Percentiles rank a stretch among this genome's conserved stretches.
Conservation (phyloP, 2,888 invertebrate species). For the Tetranychus piercei region DNA sequence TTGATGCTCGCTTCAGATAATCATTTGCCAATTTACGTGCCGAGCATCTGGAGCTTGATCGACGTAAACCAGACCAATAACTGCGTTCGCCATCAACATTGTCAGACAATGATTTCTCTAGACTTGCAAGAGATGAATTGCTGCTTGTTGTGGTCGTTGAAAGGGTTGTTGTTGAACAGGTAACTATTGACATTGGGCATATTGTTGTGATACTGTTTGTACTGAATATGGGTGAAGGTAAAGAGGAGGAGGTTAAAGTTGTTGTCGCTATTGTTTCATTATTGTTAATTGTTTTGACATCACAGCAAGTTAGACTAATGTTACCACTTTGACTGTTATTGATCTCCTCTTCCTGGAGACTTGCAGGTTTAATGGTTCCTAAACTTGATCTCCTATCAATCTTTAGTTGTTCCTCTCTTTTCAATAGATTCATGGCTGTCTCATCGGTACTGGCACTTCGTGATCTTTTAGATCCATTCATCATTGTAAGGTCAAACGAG, state of each 20-base stretch:
- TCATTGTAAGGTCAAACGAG: slow-evolving; percentile 7
- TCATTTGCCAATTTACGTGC: background rate
- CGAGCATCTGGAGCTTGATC: background rate
- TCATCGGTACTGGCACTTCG: slow-evolving; percentile 19
- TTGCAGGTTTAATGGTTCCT: slow-evolving; percentile 9
- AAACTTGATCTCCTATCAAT: slow-evolving; percentile 16
- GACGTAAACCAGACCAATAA: background rate
- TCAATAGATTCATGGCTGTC: slow-evolving; percentile 5
- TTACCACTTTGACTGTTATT: background rate
- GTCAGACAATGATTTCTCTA: background rate
- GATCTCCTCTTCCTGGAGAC: slow-evolving; percentile 10
- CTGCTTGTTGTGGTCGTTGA: slow-evolving; percentile 5
- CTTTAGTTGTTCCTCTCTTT: background rate
- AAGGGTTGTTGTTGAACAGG: background rate
- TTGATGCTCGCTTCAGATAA: slow-evolving; percentile 4
- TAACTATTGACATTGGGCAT: background rate
- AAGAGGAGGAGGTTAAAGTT: slow-evolving; percentile 27
- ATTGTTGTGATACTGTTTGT: background rate
- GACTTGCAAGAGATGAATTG: background rate
- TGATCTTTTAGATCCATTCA: slow-evolving; percentile 14
- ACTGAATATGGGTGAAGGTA: slow-evolving; percentile 21
- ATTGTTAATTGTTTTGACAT: background rate
- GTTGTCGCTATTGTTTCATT: slow-evolving; percentile 14
- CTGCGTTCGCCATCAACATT: background rate
- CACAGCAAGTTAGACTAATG: background rate